Conservation (phyloP, 2,888 invertebrate genomes). For the Lissonota sp. region DNA sequence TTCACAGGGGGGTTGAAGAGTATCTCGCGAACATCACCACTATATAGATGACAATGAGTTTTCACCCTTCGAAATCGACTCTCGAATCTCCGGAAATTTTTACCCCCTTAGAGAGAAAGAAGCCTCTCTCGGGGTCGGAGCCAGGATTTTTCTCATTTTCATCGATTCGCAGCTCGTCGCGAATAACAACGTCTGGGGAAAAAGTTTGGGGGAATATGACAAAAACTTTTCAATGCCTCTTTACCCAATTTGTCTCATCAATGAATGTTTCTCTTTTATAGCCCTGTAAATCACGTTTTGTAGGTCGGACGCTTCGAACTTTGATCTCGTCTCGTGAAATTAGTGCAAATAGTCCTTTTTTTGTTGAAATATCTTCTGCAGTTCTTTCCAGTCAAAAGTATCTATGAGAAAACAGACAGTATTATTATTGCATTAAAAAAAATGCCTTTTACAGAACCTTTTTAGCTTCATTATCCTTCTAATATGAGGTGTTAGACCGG, state of each 20-base stretch:
- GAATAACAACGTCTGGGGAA: not conserved
- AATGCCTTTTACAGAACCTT: too few species aligned
- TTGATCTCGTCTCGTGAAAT: conserved; percentile 5
- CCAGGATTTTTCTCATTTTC: conserved; percentile 23
- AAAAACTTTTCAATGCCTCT: conserved; percentile 3
- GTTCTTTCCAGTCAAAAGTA: too few species aligned
- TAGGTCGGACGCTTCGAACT: not conserved
- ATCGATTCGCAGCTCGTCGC: conserved; percentile 16
- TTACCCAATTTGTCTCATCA: conserved; percentile 19
- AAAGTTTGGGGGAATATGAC: not conserved
- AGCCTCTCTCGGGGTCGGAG: not conserved
- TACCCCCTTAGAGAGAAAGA: conserved; percentile 2
- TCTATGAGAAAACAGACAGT: too few species aligned
- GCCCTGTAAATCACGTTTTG: not conserved
- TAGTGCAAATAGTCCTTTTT: not conserved
- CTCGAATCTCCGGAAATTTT: conserved; percentile 1
- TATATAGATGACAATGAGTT: conserved; percentile 34
- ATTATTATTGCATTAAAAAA: too few species aligned
- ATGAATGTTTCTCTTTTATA: conserved; percentile 3
- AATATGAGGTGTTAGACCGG: too few species aligned
- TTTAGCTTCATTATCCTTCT: too few species aligned
- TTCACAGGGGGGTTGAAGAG: not conserved
- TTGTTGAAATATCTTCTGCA: too few species aligned
- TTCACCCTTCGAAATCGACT: conserved; percentile 47
- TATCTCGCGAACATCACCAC: conserved; percentile 23